Evolutionary conservation across 2,888 invertebrate species (phyloP), one percentile per base, ranked within the genome.

Genomic region (Chirona hameri): DNA sequence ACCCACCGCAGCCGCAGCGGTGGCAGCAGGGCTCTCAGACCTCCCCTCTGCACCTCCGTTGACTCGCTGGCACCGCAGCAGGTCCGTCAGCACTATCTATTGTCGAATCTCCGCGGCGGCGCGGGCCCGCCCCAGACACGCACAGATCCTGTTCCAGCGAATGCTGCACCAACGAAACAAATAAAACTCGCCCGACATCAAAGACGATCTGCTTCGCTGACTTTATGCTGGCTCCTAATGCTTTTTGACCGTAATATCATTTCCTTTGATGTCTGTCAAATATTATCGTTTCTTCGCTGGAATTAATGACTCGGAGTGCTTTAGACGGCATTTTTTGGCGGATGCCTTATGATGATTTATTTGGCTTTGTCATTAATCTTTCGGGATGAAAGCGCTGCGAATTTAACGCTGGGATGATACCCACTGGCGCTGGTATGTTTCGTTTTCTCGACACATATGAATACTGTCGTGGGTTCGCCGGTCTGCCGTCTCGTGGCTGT

Each of bases 301-400:
- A 21, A 76, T 46, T 76, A 76, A 76, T 76, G 76, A 76, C 76
- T 39, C 46, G 14, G 76, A 76, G 76, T 76, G 76, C 76, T 76
- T 76, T 76, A 76, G 76, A 76, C 76, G 76, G 76, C 76, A 76
- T 76, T 76, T 76, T 72, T 76, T 76, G 76, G 76, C 76, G 76
- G 76, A 76, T 76, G 76, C 76, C 76, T 27, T 76, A 76, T 76
- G 76, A 76, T 76, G 76, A 76, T 76, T 76, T 76, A 76, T 76
- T 76, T 76, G 76, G 76, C 76, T 76, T 76, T 76, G 76, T 76
- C 76, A 76, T 76, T 76, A 76, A 76, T 76, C 76, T 76, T 76
- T 76, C 46, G 24, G 46, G 76, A 76, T 76, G 76, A 76, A 76
- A 76, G 76, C 76, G 76, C 76, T 24, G 24, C 76, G 76, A 76